Evolutionary conservation across 2,113 vertebrate genomes (phyloP).

Genomic region (Tenebrosternarchus preto): DNA sequence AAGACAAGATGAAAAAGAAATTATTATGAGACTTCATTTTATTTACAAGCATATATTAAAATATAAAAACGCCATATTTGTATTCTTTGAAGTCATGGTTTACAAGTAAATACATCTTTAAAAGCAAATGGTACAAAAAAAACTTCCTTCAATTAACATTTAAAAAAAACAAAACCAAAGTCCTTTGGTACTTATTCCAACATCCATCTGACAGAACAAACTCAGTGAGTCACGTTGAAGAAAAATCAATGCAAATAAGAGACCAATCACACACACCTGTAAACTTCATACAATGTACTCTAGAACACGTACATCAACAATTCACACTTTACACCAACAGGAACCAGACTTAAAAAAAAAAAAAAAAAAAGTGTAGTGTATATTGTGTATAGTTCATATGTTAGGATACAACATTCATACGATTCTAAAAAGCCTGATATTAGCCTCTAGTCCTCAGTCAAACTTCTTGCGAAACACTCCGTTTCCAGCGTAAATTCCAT

Average conservation of each 20-base stretch:
- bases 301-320: conserved; percentile 6
- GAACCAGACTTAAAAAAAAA: background rate
- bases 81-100: conserved; percentile 3
- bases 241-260: background rate
- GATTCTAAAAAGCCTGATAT: background rate
- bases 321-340: background rate
- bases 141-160: conserved; percentile 12
- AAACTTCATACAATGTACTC: background rate
- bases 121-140: background rate
- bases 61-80: conserved; percentile 5
- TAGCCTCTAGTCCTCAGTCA: conserved; percentile 45
- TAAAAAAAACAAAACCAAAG: background rate
- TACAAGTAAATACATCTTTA: conserved; percentile 21
- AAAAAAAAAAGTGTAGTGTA: no score
- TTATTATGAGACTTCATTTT: background rate
- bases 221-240: background rate
- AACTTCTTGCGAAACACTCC: conserved; percentile 53
- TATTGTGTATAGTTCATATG: background rate
- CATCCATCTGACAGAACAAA: background rate
- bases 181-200: conserved; percentile 32
- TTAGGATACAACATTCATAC: background rate
- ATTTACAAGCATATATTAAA: conserved; percentile 61
- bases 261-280: background rate
- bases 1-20: background rate
- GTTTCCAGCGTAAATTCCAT: conserved; percentile 44